Conservation (phyloP, 2,797 vertebrate species). For the Poeciliopsis gracilis region DNA sequence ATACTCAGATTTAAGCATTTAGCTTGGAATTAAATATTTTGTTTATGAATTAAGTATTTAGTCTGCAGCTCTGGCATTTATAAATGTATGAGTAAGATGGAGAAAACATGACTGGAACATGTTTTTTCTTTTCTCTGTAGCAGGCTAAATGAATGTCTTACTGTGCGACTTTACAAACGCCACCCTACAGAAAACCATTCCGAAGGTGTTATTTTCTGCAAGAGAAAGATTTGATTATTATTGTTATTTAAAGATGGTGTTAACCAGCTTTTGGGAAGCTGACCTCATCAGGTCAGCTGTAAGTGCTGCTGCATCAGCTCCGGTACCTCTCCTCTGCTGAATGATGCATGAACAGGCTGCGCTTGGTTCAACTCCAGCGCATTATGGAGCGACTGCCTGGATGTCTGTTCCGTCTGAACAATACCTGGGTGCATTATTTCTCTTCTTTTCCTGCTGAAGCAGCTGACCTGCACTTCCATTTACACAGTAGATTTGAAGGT, state of each 20-base stretch:
- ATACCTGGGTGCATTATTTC: constrained; percentile 29
- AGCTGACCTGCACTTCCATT: constrained; percentile 17
- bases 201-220: not conserved
- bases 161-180: too few relatives aligned
- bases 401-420: constrained; percentile 24
- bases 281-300: constrained; percentile 47
- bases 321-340: constrained; percentile 61
- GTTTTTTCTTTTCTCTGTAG: too few relatives aligned
- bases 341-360: constrained; percentile 74
- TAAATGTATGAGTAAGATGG: too few relatives aligned
- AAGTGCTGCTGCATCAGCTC: constrained; percentile 53
- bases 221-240: constrained; percentile 3
- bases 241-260: not conserved
- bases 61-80: too few relatives aligned
- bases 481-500: constrained; percentile 31
- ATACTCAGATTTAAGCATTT: too few relatives aligned
- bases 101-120: too few relatives aligned
- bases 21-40: too few relatives aligned
- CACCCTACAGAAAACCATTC: too few relatives aligned
- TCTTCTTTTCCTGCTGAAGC: constrained; percentile 17
- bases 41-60: too few relatives aligned
- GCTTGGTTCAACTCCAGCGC: constrained; percentile 40
- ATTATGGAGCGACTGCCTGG: constrained; percentile 38
- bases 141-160: too few relatives aligned
- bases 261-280: constrained; percentile 40